phyloP scores from a whole-genome alignment of 2,888 invertebrate species.

The Gandaritis pyraliata region DNA sequence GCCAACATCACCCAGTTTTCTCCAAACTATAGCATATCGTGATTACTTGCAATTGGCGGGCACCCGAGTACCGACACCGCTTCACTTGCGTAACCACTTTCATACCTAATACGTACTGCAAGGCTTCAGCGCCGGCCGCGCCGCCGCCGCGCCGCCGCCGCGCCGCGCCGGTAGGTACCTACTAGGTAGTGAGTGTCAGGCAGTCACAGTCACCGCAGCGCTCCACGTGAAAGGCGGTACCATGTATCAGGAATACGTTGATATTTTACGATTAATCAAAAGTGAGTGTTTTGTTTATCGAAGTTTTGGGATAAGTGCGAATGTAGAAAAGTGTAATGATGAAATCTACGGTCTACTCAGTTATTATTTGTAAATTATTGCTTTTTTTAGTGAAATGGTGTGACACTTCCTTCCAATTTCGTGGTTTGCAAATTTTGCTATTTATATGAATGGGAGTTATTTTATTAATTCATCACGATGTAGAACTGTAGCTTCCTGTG shows the following conservation, averaged over 20 bases:
- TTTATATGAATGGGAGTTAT: too few relatives aligned
- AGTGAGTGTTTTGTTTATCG: conserved; percentile 39
- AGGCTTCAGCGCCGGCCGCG: conserved; percentile 16
- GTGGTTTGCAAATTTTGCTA: too few relatives aligned
- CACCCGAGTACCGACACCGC: conserved; percentile 1
- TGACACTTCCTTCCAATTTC: too few relatives aligned
- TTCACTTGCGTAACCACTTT: conserved; percentile 34
- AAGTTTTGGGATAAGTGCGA: not conserved
- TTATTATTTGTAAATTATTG: too few relatives aligned
- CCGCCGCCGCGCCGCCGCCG: too few relatives aligned
- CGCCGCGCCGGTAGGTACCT: conserved; percentile 10
- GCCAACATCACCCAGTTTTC: conserved; percentile 19
- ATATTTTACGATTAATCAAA: conserved; percentile 44
- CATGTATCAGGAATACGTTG: conserved; percentile 48
- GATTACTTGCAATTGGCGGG: conserved; percentile 19
- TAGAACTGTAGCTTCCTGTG: too few relatives aligned
- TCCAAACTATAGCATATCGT: conserved; percentile 19
- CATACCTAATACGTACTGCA: conserved; percentile 11
- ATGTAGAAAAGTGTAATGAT: not conserved
- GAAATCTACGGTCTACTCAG: not conserved
- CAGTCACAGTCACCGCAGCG: conserved; percentile 20
- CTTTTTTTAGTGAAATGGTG: too few relatives aligned
- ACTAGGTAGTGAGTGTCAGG: conserved; percentile 9
- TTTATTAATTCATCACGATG: too few relatives aligned
- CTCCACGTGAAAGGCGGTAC: conserved; percentile 17